Conservation (phyloP, 2,888 invertebrate genomes). For the Periphyllus acericola region DNA sequence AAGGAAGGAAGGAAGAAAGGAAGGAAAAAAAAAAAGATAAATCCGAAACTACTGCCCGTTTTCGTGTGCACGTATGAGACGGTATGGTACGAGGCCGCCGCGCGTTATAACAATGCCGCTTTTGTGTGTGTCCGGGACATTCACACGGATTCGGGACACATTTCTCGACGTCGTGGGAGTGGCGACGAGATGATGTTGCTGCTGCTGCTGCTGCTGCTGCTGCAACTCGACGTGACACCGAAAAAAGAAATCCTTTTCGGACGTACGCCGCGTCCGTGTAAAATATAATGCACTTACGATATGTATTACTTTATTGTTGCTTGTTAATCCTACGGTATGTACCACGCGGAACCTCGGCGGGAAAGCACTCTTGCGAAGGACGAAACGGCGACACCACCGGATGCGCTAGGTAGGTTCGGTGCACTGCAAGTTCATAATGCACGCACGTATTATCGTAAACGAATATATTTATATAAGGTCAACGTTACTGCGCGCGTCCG, state of each 20-base stretch:
- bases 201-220: slow-evolving; percentile 2
- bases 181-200: not conserved
- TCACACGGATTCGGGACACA: slow-evolving; percentile 50
- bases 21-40: slow-evolving; percentile 36
- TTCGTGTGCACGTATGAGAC: slow-evolving; percentile 2
- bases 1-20: not conserved
- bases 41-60: slow-evolving; percentile 53
- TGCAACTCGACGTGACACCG: not conserved
- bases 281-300: not conserved
- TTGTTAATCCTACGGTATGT: too few species aligned
- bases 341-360: not conserved
- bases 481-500: not conserved
- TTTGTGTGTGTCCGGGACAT: slow-evolving; percentile 40
- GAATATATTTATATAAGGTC: not conserved
- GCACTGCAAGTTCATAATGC: too few species aligned
- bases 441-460: not conserved
- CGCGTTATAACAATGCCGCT: slow-evolving; percentile 37
- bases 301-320: too few species aligned
- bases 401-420: not conserved
- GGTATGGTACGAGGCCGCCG: slow-evolving; percentile 7
- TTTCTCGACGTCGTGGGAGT: slow-evolving; percentile 36
- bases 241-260: slow-evolving; percentile 26
- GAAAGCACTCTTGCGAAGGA: not conserved
- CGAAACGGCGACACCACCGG: not conserved
- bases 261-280: not conserved